These are phyloP conservation scores for Aphelenchoides fujianensis DNA, from an alignment of 1,140 invertebrate species.

Conservation along the genomic window DNA sequence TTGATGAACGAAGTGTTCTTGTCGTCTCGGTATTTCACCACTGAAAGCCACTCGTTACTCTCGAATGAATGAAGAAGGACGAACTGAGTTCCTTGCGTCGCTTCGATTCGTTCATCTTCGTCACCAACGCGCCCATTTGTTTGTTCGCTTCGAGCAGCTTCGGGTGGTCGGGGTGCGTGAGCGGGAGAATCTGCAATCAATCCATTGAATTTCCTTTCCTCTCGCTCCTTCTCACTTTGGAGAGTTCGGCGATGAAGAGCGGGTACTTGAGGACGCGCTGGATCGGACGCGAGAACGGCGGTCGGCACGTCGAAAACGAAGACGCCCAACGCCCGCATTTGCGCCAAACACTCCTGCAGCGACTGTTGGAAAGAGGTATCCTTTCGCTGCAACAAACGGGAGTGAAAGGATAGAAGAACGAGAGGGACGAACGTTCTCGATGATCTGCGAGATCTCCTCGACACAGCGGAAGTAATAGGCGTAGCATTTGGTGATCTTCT, in stretches of 20 bases:
- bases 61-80: slow-evolving; percentile 6
- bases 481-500: slow-evolving; percentile 47
- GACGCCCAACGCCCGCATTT: slow-evolving; percentile 43
- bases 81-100: slow-evolving; percentile 54
- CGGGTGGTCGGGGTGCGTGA: slow-evolving; percentile 52
- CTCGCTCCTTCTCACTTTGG: slow-evolving; percentile 50
- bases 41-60: slow-evolving; percentile 18
- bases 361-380: slow-evolving; percentile 34
- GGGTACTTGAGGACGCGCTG: slow-evolving; percentile 57
- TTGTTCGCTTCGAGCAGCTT: slow-evolving; percentile 52
- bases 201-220: too few relatives aligned
- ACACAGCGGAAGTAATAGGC: slow-evolving; percentile 52
- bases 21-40: slow-evolving; percentile 33
- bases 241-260: slow-evolving; percentile 50
- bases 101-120: slow-evolving; percentile 57
- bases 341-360: slow-evolving; percentile 37
- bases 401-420: neutral
- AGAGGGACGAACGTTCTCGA: slow-evolving; percentile 37
- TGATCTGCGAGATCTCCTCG: slow-evolving; percentile 47
- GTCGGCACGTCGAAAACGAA: slow-evolving; percentile 52
- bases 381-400: slow-evolving; percentile 31
- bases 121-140: slow-evolving; percentile 49
- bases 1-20: slow-evolving; percentile 37
- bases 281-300: slow-evolving; percentile 49
- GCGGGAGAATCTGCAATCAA: slow-evolving; percentile 35